Conservation (phyloP, 1,140 invertebrate genomes). For the Sitobion miscanthi region DNA sequence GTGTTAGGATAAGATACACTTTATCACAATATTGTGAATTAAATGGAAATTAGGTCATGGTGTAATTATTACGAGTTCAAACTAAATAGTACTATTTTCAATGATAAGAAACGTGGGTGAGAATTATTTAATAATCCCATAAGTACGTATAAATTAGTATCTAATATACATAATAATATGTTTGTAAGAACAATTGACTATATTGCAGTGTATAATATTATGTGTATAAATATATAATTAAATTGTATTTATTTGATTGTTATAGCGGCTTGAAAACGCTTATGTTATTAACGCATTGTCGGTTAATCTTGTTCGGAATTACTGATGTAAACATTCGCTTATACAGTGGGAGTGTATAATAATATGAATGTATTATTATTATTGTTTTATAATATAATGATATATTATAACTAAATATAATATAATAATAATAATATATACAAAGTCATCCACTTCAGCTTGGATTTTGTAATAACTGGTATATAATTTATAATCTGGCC, state of each 20-base stretch:
- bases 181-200: neutral
- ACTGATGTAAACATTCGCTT: neutral
- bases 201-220: neutral
- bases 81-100: neutral
- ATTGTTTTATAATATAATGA: neutral
- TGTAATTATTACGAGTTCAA: neutral
- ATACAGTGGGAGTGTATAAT: neutral
- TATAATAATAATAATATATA: neutral
- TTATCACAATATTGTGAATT: neutral
- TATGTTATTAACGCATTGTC: neutral
- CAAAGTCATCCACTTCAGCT: neutral
- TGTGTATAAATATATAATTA: neutral
- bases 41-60: neutral
- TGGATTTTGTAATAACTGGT: neutral
- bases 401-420: neutral
- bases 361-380: neutral
- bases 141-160: neutral
- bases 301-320: neutral
- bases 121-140: neutral
- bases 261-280: neutral
- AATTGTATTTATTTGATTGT: neutral
- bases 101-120: neutral
- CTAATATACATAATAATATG: too few species aligned
- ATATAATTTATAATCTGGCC: neutral
- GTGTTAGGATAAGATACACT: neutral